phyloP scores from a whole-genome alignment of 2,888 invertebrate genomes.

The Dicyrtoma fusca region DNA sequence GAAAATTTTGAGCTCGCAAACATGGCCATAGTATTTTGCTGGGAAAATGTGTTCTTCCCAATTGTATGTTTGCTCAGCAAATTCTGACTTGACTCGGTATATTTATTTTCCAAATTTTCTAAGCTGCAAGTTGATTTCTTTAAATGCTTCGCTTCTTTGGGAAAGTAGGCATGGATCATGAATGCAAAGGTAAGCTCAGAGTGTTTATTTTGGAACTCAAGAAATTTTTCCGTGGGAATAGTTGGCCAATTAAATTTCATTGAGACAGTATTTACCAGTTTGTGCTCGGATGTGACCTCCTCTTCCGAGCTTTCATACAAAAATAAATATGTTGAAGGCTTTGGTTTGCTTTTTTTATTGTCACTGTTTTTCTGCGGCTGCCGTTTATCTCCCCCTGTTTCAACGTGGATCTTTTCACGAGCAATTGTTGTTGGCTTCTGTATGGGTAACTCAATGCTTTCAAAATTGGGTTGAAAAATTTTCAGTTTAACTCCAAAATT shows the following conservation, averaged over 20 bases:
- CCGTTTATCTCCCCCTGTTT: neutral
- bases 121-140: slow-evolving; percentile 20
- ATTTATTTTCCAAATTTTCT: slow-evolving; percentile 25
- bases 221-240: slow-evolving; percentile 4
- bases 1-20: slow-evolving; percentile 10
- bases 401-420: neutral
- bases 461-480: slow-evolving; percentile 28
- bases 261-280: slow-evolving; percentile 7
- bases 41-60: neutral
- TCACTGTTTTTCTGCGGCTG: too few species aligned
- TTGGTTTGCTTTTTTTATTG: too few species aligned
- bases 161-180: slow-evolving; percentile 22
- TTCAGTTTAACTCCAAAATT: slow-evolving; percentile 19
- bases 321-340: slow-evolving; percentile 8
- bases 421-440: slow-evolving; percentile 14
- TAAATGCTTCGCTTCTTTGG: slow-evolving; percentile 16
- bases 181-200: slow-evolving; percentile 26
- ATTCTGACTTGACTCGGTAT: neutral
- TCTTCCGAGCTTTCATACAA: slow-evolving; percentile 26
- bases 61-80: neutral
- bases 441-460: slow-evolving; percentile 2
- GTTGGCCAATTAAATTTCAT: slow-evolving; percentile 19
- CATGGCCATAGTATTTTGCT: neutral
- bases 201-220: slow-evolving; percentile 21
- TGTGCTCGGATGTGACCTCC: neutral